Evolutionary conservation across 2,888 invertebrate genomes (phyloP), one percentile per base, ranked within the genome.

Genomic region (Nycteola revayana): DNA sequence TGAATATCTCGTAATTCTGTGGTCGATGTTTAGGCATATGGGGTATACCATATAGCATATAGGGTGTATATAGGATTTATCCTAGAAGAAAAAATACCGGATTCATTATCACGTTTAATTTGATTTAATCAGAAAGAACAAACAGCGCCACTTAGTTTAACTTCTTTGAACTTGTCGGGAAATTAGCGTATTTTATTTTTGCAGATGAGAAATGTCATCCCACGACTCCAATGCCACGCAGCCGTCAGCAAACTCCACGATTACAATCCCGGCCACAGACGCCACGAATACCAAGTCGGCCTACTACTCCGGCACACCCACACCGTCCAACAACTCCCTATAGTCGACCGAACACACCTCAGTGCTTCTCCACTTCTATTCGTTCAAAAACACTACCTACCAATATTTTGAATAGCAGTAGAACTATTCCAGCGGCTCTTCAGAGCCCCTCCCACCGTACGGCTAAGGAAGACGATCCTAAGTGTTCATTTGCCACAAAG

Each of bases 181-280:
- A n/a, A n/a, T n/a, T n/a, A n/a, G n/a, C n/a, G n/a, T n/a, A n/a
- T n/a, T n/a, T n/a, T n/a, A n/a, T n/a, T n/a, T n/a, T n/a, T n/a
- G n/a, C 36, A 66, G 63, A 60, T 17, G 37, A 39, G 26, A 52
- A 14, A 38, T 65, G 60, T 38, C 51, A 49, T 2, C 60, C 63
- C 10, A 46, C 39, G 23, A 66, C 71, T 9, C 68, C 67, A 7
- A 52, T 46, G 7, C 32, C 56, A 3, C 50, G 28, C 28, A 79
- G 76, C 38, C 76, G 76, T 8, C 79, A 81, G 2, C 66, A 68
- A 45, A 83, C 82, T 21, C 84, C 84, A 1, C 68, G 58, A 35
- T 10, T 59, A 10, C 64, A 60, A 5, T 64, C 70, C 2, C 64
- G 75, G n/a, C 76, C 81, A 0, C 68, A 66, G 42, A 80, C 83